Conservation (phyloP, 2,113 vertebrate genomes). For the Nipponia nippon region DNA sequence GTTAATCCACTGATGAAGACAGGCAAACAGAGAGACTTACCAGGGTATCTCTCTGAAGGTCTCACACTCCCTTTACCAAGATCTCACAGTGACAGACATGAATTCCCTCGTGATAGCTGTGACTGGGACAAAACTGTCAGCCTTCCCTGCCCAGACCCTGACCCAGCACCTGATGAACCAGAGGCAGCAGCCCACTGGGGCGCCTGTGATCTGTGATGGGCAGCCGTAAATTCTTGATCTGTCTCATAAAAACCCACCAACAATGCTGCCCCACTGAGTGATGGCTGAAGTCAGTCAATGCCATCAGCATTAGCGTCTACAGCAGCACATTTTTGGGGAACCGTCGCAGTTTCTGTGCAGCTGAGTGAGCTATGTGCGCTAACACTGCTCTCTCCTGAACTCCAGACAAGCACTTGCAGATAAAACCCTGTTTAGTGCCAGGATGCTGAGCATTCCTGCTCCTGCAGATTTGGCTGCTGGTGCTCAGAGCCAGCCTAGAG, state of each 20-base stretch:
- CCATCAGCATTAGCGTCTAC: not conserved
- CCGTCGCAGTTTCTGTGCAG: not conserved
- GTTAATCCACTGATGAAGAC: not conserved
- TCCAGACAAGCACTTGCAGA: not conserved
- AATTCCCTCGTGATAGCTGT: not conserved
- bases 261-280: not conserved
- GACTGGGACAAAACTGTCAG: not conserved
- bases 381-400: not conserved
- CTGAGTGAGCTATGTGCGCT: not conserved
- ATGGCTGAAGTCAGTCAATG: not conserved
- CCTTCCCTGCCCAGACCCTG: not conserved
- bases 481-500: not conserved
- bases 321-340: not conserved
- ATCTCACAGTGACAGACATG: not conserved
- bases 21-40: not conserved
- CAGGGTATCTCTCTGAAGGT: not conserved
- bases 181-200: not conserved
- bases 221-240: not conserved
- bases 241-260: not conserved
- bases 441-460: not conserved
- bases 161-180: not conserved
- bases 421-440: not conserved
- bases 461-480: not conserved
- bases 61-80: not conserved
- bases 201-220: rapidly evolving